Evolutionary conservation across 1,140 invertebrate species (phyloP).

Genomic region (Lepidurus couesii): DNA sequence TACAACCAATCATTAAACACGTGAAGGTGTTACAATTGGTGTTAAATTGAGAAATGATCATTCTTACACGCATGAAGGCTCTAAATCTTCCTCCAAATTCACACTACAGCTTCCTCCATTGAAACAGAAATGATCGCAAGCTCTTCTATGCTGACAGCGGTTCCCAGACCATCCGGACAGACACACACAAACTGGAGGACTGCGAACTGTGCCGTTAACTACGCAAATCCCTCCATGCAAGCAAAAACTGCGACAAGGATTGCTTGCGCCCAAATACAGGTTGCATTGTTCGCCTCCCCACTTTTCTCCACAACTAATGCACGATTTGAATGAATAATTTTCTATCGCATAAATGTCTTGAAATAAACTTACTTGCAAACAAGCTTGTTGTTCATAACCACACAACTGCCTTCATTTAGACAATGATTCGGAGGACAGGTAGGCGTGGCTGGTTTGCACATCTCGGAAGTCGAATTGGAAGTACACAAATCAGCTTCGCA

Average conservation of each 20-base stretch:
- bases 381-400: conserved; percentile 38
- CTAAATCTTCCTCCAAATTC: conserved; percentile 41
- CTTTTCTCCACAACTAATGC: conserved; percentile 46
- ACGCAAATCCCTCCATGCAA: conserved; percentile 54
- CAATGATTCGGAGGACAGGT: conserved; percentile 42
- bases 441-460: conserved; percentile 33
- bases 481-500: conserved; percentile 53
- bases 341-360: background rate
- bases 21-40: background rate
- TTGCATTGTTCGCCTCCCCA: conserved; percentile 53
- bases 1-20: conserved; percentile 36
- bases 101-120: conserved; percentile 54
- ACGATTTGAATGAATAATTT: conserved; percentile 25
- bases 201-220: conserved; percentile 32
- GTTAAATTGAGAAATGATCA: conserved; percentile 31
- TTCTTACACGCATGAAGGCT: conserved; percentile 47
- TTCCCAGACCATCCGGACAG: conserved; percentile 53
- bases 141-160: conserved; percentile 49
- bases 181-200: conserved; percentile 50
- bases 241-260: conserved; percentile 56
- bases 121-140: conserved; percentile 53
- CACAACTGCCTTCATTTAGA: conserved; percentile 48
- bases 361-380: conserved; percentile 44
- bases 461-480: conserved; percentile 37
- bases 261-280: conserved; percentile 49